phyloP scores from a whole-genome alignment of 1,140 invertebrate species.

The Rhagoletis zephyria region DNA sequence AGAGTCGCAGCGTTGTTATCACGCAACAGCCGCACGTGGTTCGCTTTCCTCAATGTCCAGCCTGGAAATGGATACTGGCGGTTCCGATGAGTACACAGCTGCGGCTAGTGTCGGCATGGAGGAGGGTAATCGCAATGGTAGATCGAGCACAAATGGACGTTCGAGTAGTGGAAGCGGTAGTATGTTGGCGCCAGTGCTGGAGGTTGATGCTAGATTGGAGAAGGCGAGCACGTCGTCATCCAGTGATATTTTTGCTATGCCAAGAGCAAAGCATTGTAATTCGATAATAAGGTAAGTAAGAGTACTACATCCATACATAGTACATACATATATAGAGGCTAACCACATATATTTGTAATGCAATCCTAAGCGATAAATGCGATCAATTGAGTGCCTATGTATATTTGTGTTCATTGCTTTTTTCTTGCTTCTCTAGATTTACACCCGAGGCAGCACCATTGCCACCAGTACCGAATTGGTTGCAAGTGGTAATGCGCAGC shows the following conservation, averaged over 20 bases:
- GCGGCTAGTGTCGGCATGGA: neutral
- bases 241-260: constrained; percentile 66
- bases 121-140: neutral
- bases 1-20: constrained; percentile 7
- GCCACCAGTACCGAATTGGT: constrained; percentile 67
- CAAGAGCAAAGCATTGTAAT: constrained; percentile 65
- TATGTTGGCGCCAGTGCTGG: constrained; percentile 60
- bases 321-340: no score
- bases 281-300: constrained; percentile 68
- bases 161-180: constrained; percentile 9
- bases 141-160: neutral
- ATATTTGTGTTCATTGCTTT: neutral
- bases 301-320: no score
- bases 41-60: constrained; percentile 67
- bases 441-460: constrained; percentile 69
- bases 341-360: no score
- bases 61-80: constrained; percentile 63
- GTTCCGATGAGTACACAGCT: constrained; percentile 62
- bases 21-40: constrained; percentile 20
- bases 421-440: constrained; percentile 59
- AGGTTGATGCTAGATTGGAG: constrained; percentile 65
- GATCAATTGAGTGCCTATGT: no score
- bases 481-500: constrained; percentile 72
- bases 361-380: no score
- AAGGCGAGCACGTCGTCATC: constrained; percentile 60